Percentiles rank a stretch among this genome's conserved stretches.
Evolutionary conservation across 2,888 invertebrate species (phyloP).

Genomic region (Deilephila elpenor): DNA sequence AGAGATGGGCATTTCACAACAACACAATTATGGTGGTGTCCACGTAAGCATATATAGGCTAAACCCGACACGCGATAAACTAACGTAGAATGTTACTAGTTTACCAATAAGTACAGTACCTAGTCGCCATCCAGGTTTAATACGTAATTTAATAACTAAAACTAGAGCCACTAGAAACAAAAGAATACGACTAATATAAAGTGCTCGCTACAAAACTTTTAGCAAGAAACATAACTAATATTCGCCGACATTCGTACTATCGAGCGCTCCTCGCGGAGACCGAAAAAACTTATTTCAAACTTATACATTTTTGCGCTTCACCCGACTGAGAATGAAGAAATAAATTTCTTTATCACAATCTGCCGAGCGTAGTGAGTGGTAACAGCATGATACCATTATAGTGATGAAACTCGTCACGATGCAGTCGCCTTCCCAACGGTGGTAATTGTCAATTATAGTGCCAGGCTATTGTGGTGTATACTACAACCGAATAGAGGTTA

Average conservation of each 20-base stretch:
- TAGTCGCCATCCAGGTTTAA: too few species aligned
- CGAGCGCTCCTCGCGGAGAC: background rate
- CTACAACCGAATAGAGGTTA: background rate
- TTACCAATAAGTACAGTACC: too few species aligned
- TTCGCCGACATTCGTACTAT: background rate
- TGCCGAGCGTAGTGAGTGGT: conserved; percentile 29
- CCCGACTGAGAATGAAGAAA: conserved; percentile 6
- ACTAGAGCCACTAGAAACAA: background rate
- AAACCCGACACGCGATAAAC: too few species aligned
- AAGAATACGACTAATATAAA: background rate
- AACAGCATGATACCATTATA: conserved; percentile 42
- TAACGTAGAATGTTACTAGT: too few species aligned
- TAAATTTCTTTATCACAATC: conserved; percentile 13
- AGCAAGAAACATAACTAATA: conserved; percentile 14
- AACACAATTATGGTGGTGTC: too few species aligned
- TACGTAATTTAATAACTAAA: background rate
- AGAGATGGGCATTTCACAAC: too few species aligned
- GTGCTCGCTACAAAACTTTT: conserved; percentile 7
- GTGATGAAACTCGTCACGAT: conserved; percentile 46
- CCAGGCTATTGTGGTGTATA: background rate
- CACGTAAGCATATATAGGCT: too few species aligned
- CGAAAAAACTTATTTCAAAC: background rate
- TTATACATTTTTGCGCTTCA: conserved; percentile 5
- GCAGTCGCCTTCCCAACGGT: conserved; percentile 10
- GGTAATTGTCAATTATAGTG: background rate